These are phyloP conservation scores for Hemistola chrysoprasaria DNA, from an alignment of 2,888 invertebrate genomes.

Conservation along the genomic window DNA sequence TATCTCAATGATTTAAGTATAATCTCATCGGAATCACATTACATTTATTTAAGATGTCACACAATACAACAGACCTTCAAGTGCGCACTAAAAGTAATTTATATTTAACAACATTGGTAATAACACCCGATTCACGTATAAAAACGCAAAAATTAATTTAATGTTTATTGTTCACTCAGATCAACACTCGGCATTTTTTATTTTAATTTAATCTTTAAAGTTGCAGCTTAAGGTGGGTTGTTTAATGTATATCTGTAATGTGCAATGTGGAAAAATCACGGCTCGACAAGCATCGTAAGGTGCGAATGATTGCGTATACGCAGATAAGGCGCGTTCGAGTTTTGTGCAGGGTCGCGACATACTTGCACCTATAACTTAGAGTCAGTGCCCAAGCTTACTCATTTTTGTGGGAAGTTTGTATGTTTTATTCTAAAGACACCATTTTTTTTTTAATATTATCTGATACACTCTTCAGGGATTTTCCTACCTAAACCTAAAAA, in stretches of 20 bases:
- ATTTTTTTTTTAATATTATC: no score
- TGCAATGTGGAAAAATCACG: constrained; percentile 28
- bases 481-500: no score
- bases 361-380: constrained; percentile 29
- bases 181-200: constrained; percentile 17
- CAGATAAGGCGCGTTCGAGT: constrained; percentile 47
- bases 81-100: constrained; percentile 14
- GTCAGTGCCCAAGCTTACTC: constrained; percentile 12
- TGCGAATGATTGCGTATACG: constrained; percentile 45
- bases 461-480: no score
- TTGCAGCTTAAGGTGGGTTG: constrained; percentile 18
- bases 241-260: constrained; percentile 5
- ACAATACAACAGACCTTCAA: constrained; percentile 14
- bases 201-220: constrained; percentile 21
- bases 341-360: constrained; percentile 46
- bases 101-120: constrained; percentile 30
- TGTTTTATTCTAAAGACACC: no score
- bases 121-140: constrained; percentile 33
- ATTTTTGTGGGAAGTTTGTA: no score
- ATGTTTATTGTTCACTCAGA: constrained; percentile 42
- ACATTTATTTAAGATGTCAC: constrained; percentile 6
- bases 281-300: constrained; percentile 35
- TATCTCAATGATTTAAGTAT: constrained; percentile 8
- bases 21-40: constrained; percentile 10
- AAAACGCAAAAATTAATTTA: constrained; percentile 25